A percentile compares a stretch with the other conserved stretches of the same genome.
Evolutionary conservation across 2,113 vertebrate species (phyloP).

Genomic region (Corythornis cristatus): DNA sequence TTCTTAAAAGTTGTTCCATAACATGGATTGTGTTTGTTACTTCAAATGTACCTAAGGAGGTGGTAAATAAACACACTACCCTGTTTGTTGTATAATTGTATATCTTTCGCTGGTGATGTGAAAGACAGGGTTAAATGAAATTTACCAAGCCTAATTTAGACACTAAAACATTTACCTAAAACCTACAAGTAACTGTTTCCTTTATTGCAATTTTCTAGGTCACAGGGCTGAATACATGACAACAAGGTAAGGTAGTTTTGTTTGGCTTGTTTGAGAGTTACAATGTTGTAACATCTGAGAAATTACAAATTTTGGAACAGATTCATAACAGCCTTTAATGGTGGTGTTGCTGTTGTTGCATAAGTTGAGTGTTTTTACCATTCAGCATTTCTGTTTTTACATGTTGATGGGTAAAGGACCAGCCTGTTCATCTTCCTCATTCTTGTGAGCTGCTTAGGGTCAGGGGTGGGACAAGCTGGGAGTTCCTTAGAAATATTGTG

Average conservation of each 20-base stretch:
- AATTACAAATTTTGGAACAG: not conserved
- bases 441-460: not conserved
- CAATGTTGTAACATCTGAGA: not conserved
- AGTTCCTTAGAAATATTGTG: not conserved
- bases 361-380: not conserved
- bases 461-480: not conserved
- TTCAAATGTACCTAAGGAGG: not conserved
- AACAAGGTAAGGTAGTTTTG: constrained; percentile 86
- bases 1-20: not conserved
- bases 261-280: not conserved
- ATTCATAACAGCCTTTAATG: not conserved
- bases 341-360: not conserved
- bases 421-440: not conserved
- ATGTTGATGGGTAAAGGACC: not conserved
- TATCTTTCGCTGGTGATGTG: not conserved
- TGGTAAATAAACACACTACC: not conserved
- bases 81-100: not conserved
- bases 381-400: not conserved
- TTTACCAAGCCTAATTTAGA: not conserved
- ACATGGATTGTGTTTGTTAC: not conserved
- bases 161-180: not conserved
- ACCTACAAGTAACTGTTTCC: not conserved
- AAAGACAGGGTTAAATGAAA: constrained; percentile 10
- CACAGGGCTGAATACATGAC: constrained; percentile 97
- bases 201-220: constrained; percentile 79